A percentile compares a stretch with the other conserved stretches of the same genome.
Evolutionary conservation across 2,888 invertebrate species (phyloP).

Genomic region (Charanyca ferruginea): DNA sequence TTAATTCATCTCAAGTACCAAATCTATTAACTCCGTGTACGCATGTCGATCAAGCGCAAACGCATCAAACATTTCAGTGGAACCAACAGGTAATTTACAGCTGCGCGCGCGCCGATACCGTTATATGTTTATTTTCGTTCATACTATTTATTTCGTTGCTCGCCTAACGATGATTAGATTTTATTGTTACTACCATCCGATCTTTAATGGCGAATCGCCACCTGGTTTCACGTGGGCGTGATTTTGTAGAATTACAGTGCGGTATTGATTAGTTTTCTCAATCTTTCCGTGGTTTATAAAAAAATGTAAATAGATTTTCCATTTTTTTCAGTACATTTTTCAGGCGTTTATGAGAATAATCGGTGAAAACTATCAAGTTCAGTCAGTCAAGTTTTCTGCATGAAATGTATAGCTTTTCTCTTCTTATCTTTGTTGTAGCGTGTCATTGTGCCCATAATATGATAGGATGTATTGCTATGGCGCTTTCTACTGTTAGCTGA

Average conservation of each 20-base stretch:
- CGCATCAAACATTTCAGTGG: slow-evolving; percentile 87
- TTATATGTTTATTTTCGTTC: slow-evolving; percentile 83
- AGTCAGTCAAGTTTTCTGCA: too few species aligned
- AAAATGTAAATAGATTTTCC: background rate
- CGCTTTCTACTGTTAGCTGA: too few species aligned
- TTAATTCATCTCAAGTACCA: slow-evolving; percentile 67
- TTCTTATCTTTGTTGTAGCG: background rate
- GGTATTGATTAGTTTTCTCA: slow-evolving; percentile 49
- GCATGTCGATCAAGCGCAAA: slow-evolving; percentile 85
- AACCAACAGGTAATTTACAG: slow-evolving; percentile 88
- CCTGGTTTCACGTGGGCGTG: slow-evolving; percentile 56
- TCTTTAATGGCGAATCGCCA: slow-evolving; percentile 65
- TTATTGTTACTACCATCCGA: slow-evolving; percentile 77
- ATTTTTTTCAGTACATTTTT: background rate
- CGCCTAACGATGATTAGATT: slow-evolving; percentile 80
- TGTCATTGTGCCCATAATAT: too few species aligned
- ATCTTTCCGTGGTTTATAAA: slow-evolving; percentile 8
- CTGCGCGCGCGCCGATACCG: slow-evolving; percentile 74
- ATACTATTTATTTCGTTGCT: slow-evolving; percentile 84
- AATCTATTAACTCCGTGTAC: slow-evolving; percentile 52
- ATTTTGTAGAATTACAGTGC: slow-evolving; percentile 36
- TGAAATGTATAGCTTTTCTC: background rate
- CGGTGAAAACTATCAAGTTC: too few species aligned
- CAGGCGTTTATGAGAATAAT: background rate
- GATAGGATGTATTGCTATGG: too few species aligned